Base-by-base conservation (phyloP, 2,888 invertebrate species). In the Pristionchus maxplancki region DNA sequence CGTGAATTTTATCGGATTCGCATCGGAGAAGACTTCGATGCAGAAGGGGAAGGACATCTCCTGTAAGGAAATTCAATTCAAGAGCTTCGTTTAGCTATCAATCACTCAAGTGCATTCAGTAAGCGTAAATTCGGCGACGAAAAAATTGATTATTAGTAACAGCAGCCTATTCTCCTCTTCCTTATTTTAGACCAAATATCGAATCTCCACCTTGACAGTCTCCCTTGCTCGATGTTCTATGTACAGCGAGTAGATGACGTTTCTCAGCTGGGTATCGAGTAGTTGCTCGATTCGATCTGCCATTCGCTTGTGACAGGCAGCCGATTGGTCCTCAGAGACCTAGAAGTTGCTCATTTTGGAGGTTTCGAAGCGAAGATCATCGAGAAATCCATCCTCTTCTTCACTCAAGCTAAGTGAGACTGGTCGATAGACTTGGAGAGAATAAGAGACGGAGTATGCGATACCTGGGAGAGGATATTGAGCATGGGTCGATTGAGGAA, bases 401-500 rank as follows among this genome's bases (percentile, higher is more conserved):
- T n/a, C n/a, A n/a, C n/a, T n/a, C n/a, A n/a, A n/a, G n/a, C n/a
- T n/a, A n/a, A n/a, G n/a, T n/a, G n/a, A n/a, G n/a, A n/a, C n/a
- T n/a, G n/a, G n/a, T n/a, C n/a, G n/a, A n/a, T n/a, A n/a, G n/a
- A n/a, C n/a, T n/a, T n/a, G n/a, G n/a, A n/a, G n/a, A n/a, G n/a
- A n/a, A n/a, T n/a, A n/a, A n/a, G n/a, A n/a, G n/a, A n/a, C n/a
- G n/a, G n/a, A n/a, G n/a, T n/a, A n/a, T n/a, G n/a, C n/a, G n/a
- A 13, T 0, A 94, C 93, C 89, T 94, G 94, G 89, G 94, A 94
- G 58, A 95, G 89, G 78, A 95, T 93, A 88, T 94, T 94, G 89
- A 95, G 94, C 64, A 95, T 92, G 28, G 95, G 95, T 82, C 94
- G 93, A 90, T 95, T 95, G 71, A 95, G 91, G 67, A 91, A 90